Base-by-base conservation (phyloP, 2,888 invertebrate genomes). In the Argyra leucocephala region DNA sequence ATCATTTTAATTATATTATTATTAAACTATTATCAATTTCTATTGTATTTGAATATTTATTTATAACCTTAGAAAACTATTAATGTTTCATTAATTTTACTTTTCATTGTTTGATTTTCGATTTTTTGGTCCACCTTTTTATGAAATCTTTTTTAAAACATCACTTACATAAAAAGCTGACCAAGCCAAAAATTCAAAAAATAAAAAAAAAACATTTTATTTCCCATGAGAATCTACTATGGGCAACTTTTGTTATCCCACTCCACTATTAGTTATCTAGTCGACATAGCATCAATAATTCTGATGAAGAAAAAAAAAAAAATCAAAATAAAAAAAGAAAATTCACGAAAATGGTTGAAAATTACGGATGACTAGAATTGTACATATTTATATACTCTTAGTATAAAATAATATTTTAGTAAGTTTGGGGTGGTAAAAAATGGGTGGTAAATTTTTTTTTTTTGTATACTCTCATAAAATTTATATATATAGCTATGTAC, bases 341-440 rank as follows among this genome's bases (percentile, higher is more conserved):
- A 48, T 12, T 2, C 15, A 37, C 6, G 3, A 18, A 48, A 48
- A 48, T 18, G 48, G 15, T 18, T 48, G 48, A 48, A 48, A 48
- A 48, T 48, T 48, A 48, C 48, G 48, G 48, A 48, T 48, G 48
- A 48, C 48, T 48, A 48, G 48, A 48, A 48, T 48, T 18, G 48
- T 18, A 31, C 48, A 15, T 48, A 48, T 31, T 2, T 7, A 26
- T 26, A 7, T 26, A 37, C 12, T n/a, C n/a, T n/a, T n/a, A n/a
- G n/a, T n/a, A n/a, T n/a, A n/a, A n/a, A 31, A 5, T 31, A 10
- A 5, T 31, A 31, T 31, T 31, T 31, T 31, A 31, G 48, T n/a
- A n/a, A n/a, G 15, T 1, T 48, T 15, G 48, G 48, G 2, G 15
- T n/a, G 5, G 48, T 9, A 48, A 12, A 15, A 9, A 12, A 48